Base-by-base conservation (phyloP, 2,888 invertebrate species). In the Microchrysa polita region DNA sequence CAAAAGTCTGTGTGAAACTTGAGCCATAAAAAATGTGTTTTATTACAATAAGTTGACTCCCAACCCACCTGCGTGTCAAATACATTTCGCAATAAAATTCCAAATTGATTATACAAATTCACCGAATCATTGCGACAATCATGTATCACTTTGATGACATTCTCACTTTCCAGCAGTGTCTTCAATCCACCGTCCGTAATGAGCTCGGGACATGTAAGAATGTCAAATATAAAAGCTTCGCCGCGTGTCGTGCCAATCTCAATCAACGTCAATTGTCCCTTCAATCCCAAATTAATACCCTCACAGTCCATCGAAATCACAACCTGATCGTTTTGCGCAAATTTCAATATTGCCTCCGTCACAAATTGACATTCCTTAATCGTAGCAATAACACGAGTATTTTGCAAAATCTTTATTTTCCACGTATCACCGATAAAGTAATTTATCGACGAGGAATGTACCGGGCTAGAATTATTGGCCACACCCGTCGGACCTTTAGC, bases 91-190 rank as follows among this genome's bases (percentile, higher is more conserved):
- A 96, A 85, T 72, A 91, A 89, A 77, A 96, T 93, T 78, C 92
- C 92, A 87, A 92, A 96, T 82, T 96, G 96, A 82, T 90, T 90
- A 86, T 90, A 92, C 78, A 97, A 88, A 86, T 94, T 95, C 61
- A 92, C 92, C 74, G 95, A 94, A 86, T 95, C 95, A 84, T 95
- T 96, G 76, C 95, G 90, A 81, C 96, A 96, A 83, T 97, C 96
- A 83, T 97, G 96, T 81, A 95, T 92, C 73, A 96, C 93, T 88
- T 96, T 96, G 74, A 94, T 87, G 76, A 96, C 90, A 83, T 89
- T 89, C 73, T 91, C 90, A 81, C 92, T 91, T 85, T 96, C 95
- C 72, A 97, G 84, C 63, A 97, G 85, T 76, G 88, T 89, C 81
- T 92, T 92, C 20, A 97, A 87, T 73, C 95, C 95, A 60, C 92